phyloP scores from a whole-genome alignment of 2,113 vertebrate genomes.

The Malurus elegans region DNA sequence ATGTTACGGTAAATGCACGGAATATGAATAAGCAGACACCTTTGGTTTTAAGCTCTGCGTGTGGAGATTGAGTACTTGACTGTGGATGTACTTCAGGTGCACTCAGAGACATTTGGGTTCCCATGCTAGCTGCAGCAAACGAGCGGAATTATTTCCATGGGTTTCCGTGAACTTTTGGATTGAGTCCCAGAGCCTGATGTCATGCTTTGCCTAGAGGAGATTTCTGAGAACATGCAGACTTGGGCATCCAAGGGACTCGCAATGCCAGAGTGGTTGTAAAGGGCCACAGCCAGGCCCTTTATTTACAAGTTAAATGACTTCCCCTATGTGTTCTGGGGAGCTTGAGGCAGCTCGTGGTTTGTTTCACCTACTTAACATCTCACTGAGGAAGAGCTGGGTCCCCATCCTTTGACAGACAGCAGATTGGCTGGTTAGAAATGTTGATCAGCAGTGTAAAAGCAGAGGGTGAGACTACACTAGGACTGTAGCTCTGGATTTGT shows the following conservation, averaged over 20 bases:
- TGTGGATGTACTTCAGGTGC: slow-evolving; percentile 7
- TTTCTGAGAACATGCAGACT: not conserved
- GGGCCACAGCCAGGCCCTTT: not conserved
- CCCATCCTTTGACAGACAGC: not conserved
- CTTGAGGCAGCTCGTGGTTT: not conserved
- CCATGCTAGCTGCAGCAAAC: not conserved
- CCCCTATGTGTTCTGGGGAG: not conserved
- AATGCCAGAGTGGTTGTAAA: not conserved
- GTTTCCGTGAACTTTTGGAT: not conserved
- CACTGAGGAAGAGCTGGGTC: not conserved
- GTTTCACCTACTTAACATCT: not conserved
- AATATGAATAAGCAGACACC: not conserved
- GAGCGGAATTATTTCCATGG: not conserved
- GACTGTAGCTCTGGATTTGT: not conserved
- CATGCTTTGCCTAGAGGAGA: not conserved
- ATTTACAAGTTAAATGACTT: not conserved
- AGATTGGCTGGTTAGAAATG: not conserved
- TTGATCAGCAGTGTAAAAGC: not conserved
- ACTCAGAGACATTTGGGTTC: not conserved
- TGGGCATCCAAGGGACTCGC: not conserved
- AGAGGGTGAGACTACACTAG: not conserved
- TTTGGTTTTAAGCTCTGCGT: not conserved
- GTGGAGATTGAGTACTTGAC: not conserved
- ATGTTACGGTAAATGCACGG: not conserved
- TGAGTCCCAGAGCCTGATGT: not conserved